A percentile compares a stretch with the other conserved stretches of the same genome.
Evolutionary conservation across 1,140 invertebrate species (phyloP).

Genomic region (Bombus impatiens): DNA sequence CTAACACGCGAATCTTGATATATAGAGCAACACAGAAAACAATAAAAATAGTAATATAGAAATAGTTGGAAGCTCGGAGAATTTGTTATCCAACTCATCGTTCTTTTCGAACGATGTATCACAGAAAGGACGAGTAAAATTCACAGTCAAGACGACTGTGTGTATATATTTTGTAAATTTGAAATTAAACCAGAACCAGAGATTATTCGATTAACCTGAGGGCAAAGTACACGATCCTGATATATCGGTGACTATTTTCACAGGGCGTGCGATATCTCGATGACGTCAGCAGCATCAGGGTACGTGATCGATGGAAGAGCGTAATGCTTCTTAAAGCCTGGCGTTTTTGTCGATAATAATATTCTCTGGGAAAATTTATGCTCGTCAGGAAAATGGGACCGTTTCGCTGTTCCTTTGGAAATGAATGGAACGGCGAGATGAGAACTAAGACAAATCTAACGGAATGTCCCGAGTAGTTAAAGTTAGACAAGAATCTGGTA

Average conservation of each 20-base stretch:
- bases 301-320: not conserved
- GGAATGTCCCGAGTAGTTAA: constrained; percentile 11
- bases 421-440: not conserved
- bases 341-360: constrained; percentile 51
- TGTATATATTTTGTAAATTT: too few relatives aligned
- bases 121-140: too few relatives aligned
- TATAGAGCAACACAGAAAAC: not conserved
- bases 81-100: not conserved
- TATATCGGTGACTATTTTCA: not conserved
- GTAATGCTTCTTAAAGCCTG: constrained; percentile 35
- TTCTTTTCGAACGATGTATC: too few relatives aligned
- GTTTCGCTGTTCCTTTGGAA: not conserved
- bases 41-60: not conserved
- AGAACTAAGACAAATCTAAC: not conserved
- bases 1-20: not conserved
- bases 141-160: too few relatives aligned
- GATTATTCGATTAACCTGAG: too few relatives aligned
- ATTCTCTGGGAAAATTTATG: constrained; percentile 42
- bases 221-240: too few relatives aligned
- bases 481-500: not conserved
- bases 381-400: constrained; percentile 41
- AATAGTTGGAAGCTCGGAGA: not conserved
- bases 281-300: constrained; percentile 18
- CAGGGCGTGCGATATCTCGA: constrained; percentile 19
- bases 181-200: too few relatives aligned